phyloP scores from a whole-genome alignment of 2,113 vertebrate species.

The Toxotes jaculatrix region DNA sequence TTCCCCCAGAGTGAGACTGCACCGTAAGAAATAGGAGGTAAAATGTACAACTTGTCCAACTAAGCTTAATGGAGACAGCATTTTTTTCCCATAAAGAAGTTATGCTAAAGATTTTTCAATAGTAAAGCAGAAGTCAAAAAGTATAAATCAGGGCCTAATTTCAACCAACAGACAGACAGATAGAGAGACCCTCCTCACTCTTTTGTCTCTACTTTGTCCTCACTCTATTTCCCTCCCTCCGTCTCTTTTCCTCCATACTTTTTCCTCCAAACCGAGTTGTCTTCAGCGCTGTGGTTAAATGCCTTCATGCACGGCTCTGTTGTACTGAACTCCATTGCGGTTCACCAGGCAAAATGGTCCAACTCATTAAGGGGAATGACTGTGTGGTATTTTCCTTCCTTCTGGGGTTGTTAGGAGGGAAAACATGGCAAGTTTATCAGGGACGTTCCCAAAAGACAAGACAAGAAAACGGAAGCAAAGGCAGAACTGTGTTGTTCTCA shows the following conservation, averaged over 20 bases:
- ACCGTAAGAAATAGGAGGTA: neutral
- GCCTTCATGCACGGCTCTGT: conserved; percentile 67
- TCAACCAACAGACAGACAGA: neutral
- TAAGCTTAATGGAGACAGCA: neutral
- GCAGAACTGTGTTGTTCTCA: neutral
- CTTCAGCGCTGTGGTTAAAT: conserved; percentile 64
- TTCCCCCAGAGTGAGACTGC: neutral
- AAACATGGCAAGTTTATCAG: conserved; percentile 37
- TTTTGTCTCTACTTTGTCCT: conserved; percentile 31
- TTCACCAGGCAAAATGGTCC: conserved; percentile 66
- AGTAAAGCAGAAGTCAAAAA: neutral
- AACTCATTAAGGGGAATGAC: conserved; percentile 56
- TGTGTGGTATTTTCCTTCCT: conserved; percentile 61
- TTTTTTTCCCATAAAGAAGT: neutral
- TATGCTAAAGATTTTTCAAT: neutral
- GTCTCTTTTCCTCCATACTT: neutral
- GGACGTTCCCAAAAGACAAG: conserved; percentile 15
- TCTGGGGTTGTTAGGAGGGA: conserved; percentile 55
- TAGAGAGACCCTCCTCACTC: neutral
- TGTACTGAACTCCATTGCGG: conserved; percentile 61
- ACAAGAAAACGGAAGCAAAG: neutral
- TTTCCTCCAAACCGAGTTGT: conserved; percentile 37
- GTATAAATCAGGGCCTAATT: neutral
- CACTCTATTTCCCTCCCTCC: neutral
- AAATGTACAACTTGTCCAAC: neutral